Conservation (phyloP, 2,888 invertebrate species). For the Cerceris ruficornis region DNA sequence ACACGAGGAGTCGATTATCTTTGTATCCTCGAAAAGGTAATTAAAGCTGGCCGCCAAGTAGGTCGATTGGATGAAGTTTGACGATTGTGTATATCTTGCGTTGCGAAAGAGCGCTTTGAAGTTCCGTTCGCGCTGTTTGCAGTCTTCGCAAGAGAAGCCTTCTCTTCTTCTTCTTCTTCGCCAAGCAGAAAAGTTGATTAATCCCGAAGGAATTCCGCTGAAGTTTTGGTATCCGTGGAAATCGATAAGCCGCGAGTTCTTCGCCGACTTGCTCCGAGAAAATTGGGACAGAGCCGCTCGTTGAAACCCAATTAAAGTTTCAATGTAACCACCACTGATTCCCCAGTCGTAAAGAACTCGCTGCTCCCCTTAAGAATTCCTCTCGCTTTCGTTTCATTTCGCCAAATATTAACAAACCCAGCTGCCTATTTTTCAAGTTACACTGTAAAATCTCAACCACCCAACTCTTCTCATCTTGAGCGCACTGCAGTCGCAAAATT, state of each 20-base stretch:
- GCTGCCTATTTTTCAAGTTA: no score
- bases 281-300: slow-evolving; percentile 56
- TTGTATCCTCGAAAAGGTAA: no score
- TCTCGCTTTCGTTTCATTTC: slow-evolving; percentile 52
- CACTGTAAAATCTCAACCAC: no score
- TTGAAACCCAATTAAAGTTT: slow-evolving; percentile 71
- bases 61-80: no score
- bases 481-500: no score
- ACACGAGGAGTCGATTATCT: no score
- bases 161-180: background rate
- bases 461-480: no score
- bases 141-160: background rate
- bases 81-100: background rate
- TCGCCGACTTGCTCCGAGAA: slow-evolving; percentile 10
- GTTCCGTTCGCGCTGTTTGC: background rate
- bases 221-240: slow-evolving; percentile 20
- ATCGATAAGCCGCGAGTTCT: background rate
- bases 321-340: slow-evolving; percentile 58
- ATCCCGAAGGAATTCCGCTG: slow-evolving; percentile 23
- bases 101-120: background rate
- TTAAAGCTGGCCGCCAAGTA: no score
- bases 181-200: background rate
- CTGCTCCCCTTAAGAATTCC: slow-evolving; percentile 56
- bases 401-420: slow-evolving; percentile 8
- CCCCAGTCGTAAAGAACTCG: slow-evolving; percentile 58